phyloP scores from a whole-genome alignment of 2,113 vertebrate genomes.

The Hippopotamus amphibius region DNA sequence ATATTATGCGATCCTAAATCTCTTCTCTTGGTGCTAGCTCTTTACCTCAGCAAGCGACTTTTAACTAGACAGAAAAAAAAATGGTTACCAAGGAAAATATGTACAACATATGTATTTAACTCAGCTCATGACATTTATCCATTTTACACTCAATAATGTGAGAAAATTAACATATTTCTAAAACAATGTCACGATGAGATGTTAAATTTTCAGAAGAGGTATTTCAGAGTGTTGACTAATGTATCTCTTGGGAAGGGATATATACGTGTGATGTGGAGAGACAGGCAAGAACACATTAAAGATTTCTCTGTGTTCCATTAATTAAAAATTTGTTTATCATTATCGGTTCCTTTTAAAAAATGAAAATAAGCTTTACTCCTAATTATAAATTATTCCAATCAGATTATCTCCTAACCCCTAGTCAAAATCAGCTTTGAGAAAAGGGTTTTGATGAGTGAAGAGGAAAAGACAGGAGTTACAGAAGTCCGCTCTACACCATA shows the following conservation, averaged over 20 bases:
- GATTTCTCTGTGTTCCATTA: background rate
- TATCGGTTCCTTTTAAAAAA: slow-evolving; percentile 6
- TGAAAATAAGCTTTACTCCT: background rate
- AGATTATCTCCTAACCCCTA: background rate
- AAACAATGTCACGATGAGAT: background rate
- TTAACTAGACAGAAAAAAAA: background rate
- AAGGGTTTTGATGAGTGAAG: background rate
- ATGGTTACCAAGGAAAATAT: background rate
- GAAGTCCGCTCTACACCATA: background rate
- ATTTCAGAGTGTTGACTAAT: background rate
- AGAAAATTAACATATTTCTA: slow-evolving; percentile 34
- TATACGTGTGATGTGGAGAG: background rate
- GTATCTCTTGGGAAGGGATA: background rate
- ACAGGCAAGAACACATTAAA: background rate
- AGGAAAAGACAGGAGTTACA: background rate
- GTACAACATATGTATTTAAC: background rate
- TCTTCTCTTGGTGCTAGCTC: background rate
- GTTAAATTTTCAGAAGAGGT: background rate
- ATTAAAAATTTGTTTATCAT: background rate
- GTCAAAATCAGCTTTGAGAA: slow-evolving; percentile 25
- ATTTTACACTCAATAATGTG: background rate
- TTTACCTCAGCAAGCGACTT: background rate
- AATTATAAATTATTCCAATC: slow-evolving; percentile 3
- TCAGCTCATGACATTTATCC: background rate
- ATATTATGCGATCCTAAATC: background rate